Percentiles rank a stretch among this genome's conserved stretches.
These are phyloP conservation scores for Avahi laniger DNA, from an alignment of 2,797 vertebrate genomes.

Conservation along the genomic window DNA sequence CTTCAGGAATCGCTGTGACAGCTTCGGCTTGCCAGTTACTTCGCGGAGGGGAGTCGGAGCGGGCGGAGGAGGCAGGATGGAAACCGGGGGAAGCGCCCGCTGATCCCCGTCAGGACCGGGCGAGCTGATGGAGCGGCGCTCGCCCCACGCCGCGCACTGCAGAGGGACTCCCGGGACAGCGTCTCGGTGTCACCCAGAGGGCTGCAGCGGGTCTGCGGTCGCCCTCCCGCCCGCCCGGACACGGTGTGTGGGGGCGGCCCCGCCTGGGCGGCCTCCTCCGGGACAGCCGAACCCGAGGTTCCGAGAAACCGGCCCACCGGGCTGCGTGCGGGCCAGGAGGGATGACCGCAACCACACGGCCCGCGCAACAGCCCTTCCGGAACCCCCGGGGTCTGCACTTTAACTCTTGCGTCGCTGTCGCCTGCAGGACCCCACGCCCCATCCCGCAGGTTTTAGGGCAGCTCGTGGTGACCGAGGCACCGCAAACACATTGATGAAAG, in stretches of 20 bases:
- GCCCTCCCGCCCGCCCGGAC: too few relatives aligned
- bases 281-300: not conserved
- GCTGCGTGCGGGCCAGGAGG: too few relatives aligned
- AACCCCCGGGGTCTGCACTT: not conserved
- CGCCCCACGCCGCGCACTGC: not conserved
- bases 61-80: not conserved
- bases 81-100: not conserved
- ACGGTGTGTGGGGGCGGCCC: not conserved
- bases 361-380: not conserved
- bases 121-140: conserved; percentile 17
- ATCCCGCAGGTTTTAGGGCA: not conserved
- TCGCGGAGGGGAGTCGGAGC: not conserved
- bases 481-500: not conserved
- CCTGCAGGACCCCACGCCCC: not conserved
- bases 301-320: too few relatives aligned
- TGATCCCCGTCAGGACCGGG: too few relatives aligned
- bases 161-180: not conserved
- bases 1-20: not conserved
- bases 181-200: not conserved
- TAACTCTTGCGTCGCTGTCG: not conserved
- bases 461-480: not conserved
- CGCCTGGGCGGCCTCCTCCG: not conserved
- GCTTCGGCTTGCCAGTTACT: not conserved
- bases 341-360: too few relatives aligned
- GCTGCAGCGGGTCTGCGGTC: not conserved